A percentile compares a stretch with the other conserved stretches of the same genome.
phyloP scores from a whole-genome alignment of 2,797 vertebrate species.

The Sternarchorhynchus goeldii region DNA sequence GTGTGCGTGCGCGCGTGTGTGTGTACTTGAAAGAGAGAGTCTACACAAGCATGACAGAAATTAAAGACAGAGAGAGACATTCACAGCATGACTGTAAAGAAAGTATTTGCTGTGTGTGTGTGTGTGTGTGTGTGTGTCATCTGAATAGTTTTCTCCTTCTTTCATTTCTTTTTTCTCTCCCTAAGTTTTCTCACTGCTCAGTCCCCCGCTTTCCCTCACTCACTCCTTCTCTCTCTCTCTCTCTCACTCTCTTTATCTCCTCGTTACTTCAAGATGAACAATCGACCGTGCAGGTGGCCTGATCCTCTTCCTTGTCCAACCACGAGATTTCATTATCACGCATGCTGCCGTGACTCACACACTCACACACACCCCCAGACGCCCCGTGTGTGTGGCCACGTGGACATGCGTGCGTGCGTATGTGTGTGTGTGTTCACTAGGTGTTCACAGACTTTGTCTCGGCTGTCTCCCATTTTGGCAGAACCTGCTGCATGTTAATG shows the following conservation, averaged over 20 bases:
- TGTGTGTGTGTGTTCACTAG: conserved; percentile 18
- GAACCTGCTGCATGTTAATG: not conserved
- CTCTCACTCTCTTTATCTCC: conserved; percentile 31
- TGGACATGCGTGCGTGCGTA: not conserved
- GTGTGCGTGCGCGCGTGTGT: conserved; percentile 60
- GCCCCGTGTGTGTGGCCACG: not conserved
- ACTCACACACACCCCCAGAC: conserved; percentile 15
- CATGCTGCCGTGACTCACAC: conserved; percentile 47
- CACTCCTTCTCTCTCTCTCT: conserved; percentile 63
- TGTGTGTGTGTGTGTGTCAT: conserved; percentile 30
- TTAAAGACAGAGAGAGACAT: not conserved
- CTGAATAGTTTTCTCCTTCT: too few relatives aligned
- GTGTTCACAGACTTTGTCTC: not conserved
- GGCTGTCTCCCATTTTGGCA: not conserved
- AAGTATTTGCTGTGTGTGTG: conserved; percentile 51
- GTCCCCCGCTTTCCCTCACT: too few relatives aligned
- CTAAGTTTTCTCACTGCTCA: too few relatives aligned
- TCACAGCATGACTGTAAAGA: not conserved
- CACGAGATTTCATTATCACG: conserved; percentile 75
- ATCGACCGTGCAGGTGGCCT: conserved; percentile 73
- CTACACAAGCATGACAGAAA: conserved; percentile 66
- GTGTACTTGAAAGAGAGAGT: conserved; percentile 64
- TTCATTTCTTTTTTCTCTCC: too few relatives aligned
- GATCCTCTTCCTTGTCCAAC: conserved; percentile 72
- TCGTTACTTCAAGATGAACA: conserved; percentile 63